A percentile compares a stretch with the other conserved stretches of the same genome.
Evolutionary conservation across 2,797 vertebrate genomes (phyloP).

Genomic region (Onychomys leucogaster): DNA sequence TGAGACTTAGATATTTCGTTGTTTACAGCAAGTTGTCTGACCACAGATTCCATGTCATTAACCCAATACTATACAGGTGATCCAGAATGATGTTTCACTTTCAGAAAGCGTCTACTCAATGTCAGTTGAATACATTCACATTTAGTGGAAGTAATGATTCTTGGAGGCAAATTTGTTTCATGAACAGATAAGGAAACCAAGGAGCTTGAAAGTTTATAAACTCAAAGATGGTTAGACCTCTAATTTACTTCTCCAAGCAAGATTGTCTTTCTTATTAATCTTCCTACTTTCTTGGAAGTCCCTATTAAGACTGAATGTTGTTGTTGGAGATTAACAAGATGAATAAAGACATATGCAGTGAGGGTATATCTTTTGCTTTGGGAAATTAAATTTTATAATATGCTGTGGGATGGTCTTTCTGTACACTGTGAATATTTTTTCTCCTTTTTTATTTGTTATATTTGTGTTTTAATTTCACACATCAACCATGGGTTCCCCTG

Average conservation of each 20-base stretch:
- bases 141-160: not conserved
- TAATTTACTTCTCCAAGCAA: not conserved
- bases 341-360: not conserved
- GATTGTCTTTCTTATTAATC: not conserved
- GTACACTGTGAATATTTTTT: too few relatives aligned
- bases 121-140: not conserved
- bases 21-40: not conserved
- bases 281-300: not conserved
- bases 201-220: not conserved
- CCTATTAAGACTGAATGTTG: not conserved
- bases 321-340: not conserved
- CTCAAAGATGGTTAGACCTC: not conserved
- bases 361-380: conserved; percentile 25
- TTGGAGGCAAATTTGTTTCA: not conserved
- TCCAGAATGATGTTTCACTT: not conserved
- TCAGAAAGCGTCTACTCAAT: not conserved
- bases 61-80: not conserved
- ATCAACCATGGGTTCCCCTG: too few relatives aligned
- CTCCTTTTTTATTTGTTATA: too few relatives aligned
- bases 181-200: not conserved
- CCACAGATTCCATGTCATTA: not conserved
- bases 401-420: too few relatives aligned
- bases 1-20: not conserved
- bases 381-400: conserved; percentile 15
- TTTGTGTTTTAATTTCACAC: too few relatives aligned